phyloP scores from a whole-genome alignment of 2,797 vertebrate genomes.

The Dryobates pubescens region DNA sequence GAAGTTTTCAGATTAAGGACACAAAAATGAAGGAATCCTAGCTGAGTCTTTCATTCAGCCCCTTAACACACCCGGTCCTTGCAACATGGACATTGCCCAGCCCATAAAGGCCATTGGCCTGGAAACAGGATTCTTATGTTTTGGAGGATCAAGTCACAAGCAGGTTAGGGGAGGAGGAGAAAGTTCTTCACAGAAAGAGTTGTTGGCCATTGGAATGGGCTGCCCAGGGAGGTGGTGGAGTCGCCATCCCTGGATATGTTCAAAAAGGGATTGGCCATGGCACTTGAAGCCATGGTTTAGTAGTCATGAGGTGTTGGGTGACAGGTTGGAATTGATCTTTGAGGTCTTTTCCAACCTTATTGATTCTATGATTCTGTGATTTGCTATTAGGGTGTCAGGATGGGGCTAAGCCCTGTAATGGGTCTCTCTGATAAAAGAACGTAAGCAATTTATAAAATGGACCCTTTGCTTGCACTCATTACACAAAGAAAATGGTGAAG shows the following conservation, averaged over 20 bases:
- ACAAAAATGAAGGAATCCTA: neutral
- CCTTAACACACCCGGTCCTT: neutral
- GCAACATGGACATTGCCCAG: neutral
- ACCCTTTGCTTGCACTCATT: neutral
- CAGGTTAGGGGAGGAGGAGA: neutral
- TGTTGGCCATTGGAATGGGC: too few species aligned
- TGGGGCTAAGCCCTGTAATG: neutral
- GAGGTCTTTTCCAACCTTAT: too few species aligned
- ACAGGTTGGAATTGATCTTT: too few species aligned
- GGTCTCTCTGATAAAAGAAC: neutral
- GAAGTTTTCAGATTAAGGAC: neutral
- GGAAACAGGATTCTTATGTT: neutral
- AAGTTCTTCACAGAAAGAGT: too few species aligned
- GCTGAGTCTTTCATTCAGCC: neutral
- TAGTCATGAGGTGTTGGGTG: too few species aligned
- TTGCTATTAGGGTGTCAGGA: neutral
- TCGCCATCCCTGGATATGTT: too few species aligned
- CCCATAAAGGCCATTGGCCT: neutral
- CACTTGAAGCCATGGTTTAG: too few species aligned
- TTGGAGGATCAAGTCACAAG: rapidly evolving
- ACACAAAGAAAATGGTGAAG: neutral
- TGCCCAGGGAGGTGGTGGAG: too few species aligned
- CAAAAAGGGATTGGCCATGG: too few species aligned
- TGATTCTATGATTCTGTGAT: too few species aligned
- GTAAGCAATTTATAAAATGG: neutral